Percentiles rank a stretch among this genome's conserved stretches.
Conservation (phyloP, 2,888 invertebrate genomes). For the Calameuta filiformis region DNA sequence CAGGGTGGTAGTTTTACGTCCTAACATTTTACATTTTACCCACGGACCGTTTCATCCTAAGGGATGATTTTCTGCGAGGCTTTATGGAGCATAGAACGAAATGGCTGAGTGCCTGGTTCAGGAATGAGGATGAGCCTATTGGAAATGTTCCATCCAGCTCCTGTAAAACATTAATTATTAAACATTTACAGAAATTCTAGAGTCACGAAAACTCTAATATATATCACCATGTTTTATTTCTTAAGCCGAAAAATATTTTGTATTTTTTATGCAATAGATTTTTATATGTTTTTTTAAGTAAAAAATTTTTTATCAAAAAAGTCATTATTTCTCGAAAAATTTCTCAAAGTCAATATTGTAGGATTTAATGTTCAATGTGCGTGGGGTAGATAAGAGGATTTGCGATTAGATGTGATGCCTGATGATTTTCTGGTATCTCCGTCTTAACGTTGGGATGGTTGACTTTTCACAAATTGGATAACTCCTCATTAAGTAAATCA, state of each 20-base stretch:
- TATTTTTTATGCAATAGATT: no score
- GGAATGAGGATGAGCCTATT: slow-evolving; percentile 26
- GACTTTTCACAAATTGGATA: neutral
- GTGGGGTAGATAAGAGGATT: neutral
- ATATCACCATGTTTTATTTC: neutral
- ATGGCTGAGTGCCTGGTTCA: slow-evolving; percentile 40
- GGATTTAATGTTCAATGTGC: neutral
- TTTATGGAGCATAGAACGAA: slow-evolving; percentile 41
- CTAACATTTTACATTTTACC: slow-evolving; percentile 41
- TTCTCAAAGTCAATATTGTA: neutral
- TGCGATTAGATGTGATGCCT: neutral
- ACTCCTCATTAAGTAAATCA: slow-evolving; percentile 32
- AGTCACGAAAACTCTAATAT: no score
- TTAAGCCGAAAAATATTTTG: neutral
- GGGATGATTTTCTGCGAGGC: slow-evolving; percentile 42
- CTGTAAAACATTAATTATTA: neutral
- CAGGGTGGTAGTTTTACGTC: slow-evolving; percentile 33
- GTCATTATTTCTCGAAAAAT: neutral
- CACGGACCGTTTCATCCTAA: slow-evolving; percentile 44
- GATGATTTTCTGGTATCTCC: neutral
- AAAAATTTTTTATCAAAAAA: neutral
- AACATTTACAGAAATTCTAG: neutral
- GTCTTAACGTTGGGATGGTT: neutral
- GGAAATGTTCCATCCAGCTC: neutral
- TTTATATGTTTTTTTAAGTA: no score